Evolutionary conservation across 2,888 invertebrate species (phyloP).

Genomic region (Orchestes rusci): DNA sequence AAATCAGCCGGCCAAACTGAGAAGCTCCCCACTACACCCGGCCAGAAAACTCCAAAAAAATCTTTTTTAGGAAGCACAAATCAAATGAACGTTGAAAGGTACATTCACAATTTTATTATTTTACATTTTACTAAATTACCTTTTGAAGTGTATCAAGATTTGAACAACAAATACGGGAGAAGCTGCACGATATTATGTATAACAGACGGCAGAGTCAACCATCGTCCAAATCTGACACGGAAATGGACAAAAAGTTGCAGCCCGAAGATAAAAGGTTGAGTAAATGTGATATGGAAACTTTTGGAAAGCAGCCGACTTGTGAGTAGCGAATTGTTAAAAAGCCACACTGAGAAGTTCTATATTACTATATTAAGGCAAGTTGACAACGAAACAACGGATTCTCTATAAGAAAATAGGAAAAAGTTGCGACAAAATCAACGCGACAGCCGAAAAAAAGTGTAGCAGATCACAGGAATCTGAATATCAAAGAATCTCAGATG

Average conservation of each 20-base stretch:
- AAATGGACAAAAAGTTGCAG: constrained; percentile 37
- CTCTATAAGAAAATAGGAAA: constrained; percentile 45
- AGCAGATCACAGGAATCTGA: constrained; percentile 43
- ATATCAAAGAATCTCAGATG: constrained; percentile 52
- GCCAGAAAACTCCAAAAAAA: constrained; percentile 31
- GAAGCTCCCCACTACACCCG: constrained; percentile 31
- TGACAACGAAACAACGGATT: constrained; percentile 38
- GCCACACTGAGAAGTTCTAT: too few relatives aligned
- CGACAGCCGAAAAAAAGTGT: constrained; percentile 33
- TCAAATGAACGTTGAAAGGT: constrained; percentile 40
- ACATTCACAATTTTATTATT: not conserved
- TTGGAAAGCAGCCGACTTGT: constrained; percentile 1
- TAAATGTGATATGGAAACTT: constrained; percentile 37
- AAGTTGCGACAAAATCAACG: constrained; percentile 43
- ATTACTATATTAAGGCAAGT: constrained; percentile 24
- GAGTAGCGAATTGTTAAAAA: not conserved
- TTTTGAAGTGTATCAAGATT: constrained; percentile 31
- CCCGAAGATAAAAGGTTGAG: constrained; percentile 46
- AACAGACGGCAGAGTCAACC: constrained; percentile 38
- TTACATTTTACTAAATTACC: not conserved
- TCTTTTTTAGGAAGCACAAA: constrained; percentile 30
- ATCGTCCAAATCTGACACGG: constrained; percentile 36
- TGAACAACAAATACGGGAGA: constrained; percentile 45
- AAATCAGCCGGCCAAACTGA: constrained; percentile 40
- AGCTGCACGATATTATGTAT: constrained; percentile 42